Base-by-base conservation (phyloP, 2,797 vertebrate genomes). In the Dendrocincla tyrannina region DNA sequence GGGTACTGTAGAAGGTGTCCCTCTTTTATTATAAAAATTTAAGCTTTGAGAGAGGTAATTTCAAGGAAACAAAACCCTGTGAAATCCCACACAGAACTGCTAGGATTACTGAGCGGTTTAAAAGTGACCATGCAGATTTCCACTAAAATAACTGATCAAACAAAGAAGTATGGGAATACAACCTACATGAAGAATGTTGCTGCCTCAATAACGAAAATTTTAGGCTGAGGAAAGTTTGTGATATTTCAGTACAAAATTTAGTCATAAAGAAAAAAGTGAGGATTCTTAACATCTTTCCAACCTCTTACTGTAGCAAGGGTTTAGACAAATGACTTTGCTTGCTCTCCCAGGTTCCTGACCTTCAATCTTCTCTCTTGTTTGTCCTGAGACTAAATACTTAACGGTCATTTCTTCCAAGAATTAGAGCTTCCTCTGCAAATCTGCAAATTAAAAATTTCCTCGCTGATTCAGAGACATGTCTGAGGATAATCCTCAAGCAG, bases 211-310 rank as follows among this genome's bases (percentile, higher is more conserved):
- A 70, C 2, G 74, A 85, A 76, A 70, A 12, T 12, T 88, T 91
- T 44, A 70, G 17, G 7, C 11, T 75, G 22, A 72, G 11, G 27
- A 76, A 77, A 41, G 3, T 37, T 77, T 72, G 22, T 47, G 18
- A 23, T 44, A 35, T 37, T 77, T 60, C 52, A 49, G 12, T 64
- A 46, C 4, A 53, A 70, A 88, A 49, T 46, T 17, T 72, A 14
- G 24, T 68, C 6, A 35, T 86, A 22, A 67, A 76, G 7, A 76
- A 55, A 73, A 88, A 64, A n/a, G 10, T 15, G 73, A 75, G 28
- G 78, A 62, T 56, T 94, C 94, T 97, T 97, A 97, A 96, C 89
- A 96, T 97, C 94, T 89, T 96, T 94, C 89, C 89, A 96, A 92
- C 93, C 88, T 95, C 85, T 95, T 53, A 67, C 76, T 93, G 92